Evolutionary conservation across 2,113 vertebrate species (phyloP).

Genomic region (Orycteropus afer): DNA sequence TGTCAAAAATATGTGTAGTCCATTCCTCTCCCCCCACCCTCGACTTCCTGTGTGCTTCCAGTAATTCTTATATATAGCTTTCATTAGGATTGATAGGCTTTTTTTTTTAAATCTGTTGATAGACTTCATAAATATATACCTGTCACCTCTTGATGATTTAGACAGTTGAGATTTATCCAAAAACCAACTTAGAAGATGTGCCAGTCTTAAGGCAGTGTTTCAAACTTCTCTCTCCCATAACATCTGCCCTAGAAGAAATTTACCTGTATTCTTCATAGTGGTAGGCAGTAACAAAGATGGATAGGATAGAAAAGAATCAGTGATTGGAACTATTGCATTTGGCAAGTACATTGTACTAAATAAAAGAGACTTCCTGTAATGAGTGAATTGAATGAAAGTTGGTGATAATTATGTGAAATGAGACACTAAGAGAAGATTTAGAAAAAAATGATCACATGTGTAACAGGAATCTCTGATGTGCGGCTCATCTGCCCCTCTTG

Average conservation of each 20-base stretch:
- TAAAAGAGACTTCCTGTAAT: background rate
- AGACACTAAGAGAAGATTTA: background rate
- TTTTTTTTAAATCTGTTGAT: background rate
- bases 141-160: background rate
- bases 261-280: background rate
- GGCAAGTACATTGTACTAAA: background rate
- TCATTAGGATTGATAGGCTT: background rate
- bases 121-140: background rate
- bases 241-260: background rate
- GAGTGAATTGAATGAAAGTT: background rate
- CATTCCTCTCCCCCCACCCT: background rate
- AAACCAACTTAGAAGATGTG: constrained; percentile 17
- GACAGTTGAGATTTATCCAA: background rate
- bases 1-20: background rate
- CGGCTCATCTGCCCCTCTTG: background rate
- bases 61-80: constrained; percentile 12
- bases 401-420: background rate
- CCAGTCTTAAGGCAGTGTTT: background rate
- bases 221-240: background rate
- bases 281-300: background rate
- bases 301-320: background rate
- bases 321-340: background rate
- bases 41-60: background rate
- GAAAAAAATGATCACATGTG: background rate
- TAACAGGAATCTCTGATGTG: background rate